Conservation (phyloP, 1,140 invertebrate species). For the Leptinotarsa texana region DNA sequence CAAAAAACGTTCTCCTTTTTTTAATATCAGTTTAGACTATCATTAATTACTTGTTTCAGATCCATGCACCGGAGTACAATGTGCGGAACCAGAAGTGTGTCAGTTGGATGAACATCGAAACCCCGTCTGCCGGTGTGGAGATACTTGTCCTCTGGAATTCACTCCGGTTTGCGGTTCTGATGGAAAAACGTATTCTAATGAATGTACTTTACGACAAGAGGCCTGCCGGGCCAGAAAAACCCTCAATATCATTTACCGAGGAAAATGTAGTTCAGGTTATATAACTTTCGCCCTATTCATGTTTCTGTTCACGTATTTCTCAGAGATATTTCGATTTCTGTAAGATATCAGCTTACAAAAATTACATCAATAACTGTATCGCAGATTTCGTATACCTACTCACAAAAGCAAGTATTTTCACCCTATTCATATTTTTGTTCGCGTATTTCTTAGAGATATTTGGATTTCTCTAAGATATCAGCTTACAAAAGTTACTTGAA, state of each 20-base stretch:
- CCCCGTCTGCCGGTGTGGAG: conserved; percentile 78
- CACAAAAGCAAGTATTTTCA: neutral
- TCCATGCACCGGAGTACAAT: conserved; percentile 77
- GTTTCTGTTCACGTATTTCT: neutral
- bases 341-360: too few relatives aligned
- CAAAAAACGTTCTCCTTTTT: too few relatives aligned
- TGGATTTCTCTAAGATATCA: too few relatives aligned
- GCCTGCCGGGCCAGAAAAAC: conserved; percentile 73
- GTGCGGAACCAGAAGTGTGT: conserved; percentile 80
- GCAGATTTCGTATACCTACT: too few relatives aligned
- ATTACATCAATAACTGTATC: too few relatives aligned
- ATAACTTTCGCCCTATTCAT: neutral
- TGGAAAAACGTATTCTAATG: conserved; percentile 85
- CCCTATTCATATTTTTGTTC: neutral
- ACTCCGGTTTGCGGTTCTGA: conserved; percentile 83
- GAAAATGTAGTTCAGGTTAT: conserved; percentile 76
- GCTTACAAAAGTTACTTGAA: too few relatives aligned
- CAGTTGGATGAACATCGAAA: conserved; percentile 78
- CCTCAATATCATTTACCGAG: conserved; percentile 77
- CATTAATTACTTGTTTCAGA: conserved; percentile 62
- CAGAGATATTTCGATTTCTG: too few relatives aligned
- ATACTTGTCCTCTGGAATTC: conserved; percentile 78
- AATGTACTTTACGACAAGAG: conserved; percentile 78
- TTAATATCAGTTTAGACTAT: too few relatives aligned
- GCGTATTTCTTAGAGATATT: too few relatives aligned